Evolutionary conservation across 2,113 vertebrate species (phyloP).

Genomic region (Etheostoma spectabile): DNA sequence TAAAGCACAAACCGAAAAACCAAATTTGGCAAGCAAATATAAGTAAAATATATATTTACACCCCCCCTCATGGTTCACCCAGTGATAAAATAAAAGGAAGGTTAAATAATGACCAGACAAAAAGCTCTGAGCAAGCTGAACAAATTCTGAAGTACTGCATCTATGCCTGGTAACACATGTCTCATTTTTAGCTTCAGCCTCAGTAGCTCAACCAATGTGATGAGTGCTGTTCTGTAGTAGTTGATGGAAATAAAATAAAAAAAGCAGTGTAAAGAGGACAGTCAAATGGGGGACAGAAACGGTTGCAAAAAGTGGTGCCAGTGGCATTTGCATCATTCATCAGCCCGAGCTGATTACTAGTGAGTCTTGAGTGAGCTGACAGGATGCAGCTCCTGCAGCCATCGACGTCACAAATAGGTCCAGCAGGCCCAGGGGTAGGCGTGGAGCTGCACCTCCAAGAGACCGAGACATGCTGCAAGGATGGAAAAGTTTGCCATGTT

Average conservation of each 20-base stretch:
- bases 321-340: slow-evolving; percentile 83
- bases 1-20: not conserved
- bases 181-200: slow-evolving; percentile 68
- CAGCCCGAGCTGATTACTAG: slow-evolving; percentile 81
- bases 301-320: slow-evolving; percentile 51
- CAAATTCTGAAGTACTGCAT: slow-evolving; percentile 29
- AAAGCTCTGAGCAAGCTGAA: slow-evolving; percentile 32
- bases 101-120: slow-evolving; percentile 46
- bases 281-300: slow-evolving; percentile 43
- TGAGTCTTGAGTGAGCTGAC: slow-evolving; percentile 82
- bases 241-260: slow-evolving; percentile 53
- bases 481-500: slow-evolving; percentile 74
- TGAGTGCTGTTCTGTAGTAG: slow-evolving; percentile 56
- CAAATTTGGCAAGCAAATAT: not conserved
- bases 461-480: slow-evolving; percentile 73
- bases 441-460: slow-evolving; percentile 42
- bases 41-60: not conserved
- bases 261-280: slow-evolving; percentile 63
- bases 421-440: slow-evolving; percentile 69
- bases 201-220: slow-evolving; percentile 60
- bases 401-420: slow-evolving; percentile 84
- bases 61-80: not conserved
- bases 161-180: slow-evolving; percentile 46
- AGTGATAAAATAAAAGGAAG: slow-evolving; percentile 39
- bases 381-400: slow-evolving; percentile 83